Evolutionary conservation across 2,797 vertebrate species (phyloP), one percentile per base, ranked within the genome.

Genomic region (Rousettus madagascariensis): DNA sequence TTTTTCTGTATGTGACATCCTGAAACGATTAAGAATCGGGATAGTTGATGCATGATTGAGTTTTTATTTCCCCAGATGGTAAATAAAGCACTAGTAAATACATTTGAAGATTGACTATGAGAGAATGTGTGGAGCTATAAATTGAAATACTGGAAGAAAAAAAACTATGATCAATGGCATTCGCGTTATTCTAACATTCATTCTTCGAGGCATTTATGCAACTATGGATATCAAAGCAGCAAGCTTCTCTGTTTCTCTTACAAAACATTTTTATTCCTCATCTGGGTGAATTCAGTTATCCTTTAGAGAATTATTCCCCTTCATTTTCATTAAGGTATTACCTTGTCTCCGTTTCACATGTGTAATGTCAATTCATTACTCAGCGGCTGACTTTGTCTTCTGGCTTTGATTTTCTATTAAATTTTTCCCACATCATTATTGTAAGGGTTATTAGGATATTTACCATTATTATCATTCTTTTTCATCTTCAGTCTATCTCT

Each of bases 401-500:
- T 68, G 51, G 49, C 87, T 91, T 88, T 71, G 85, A 59, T 28
- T 72, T 80, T 75, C 88, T 46, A 41, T 71, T 82, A 49, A 12
- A 41, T 88, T 88, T 93, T n/a, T 57, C 78, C 57, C 46, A 7
- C 16, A 36, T 28, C 6, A 0, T 89, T 68, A 72, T 41, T 49
- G 13, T 13, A 12, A 22, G 15, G 7, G 5, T 33, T 68, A 51
- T 38, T 26, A 63, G 33, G 28, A 24, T 86, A 78, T 86, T 80
- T 61, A 36, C 28, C 9, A 26, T 20, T 57, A 77, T 59, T 59
- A 59, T 57, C 51, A 85, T 57, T 74, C 46, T 90, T 96, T 97
- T 94, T 78, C 72, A 51, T 88, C 91, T 93, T 61, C 82, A 65
- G 17, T 51, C 59, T 86, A 12, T 87, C 57, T 84, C 69, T 95